A percentile compares a stretch with the other conserved stretches of the same genome.
phyloP scores from a whole-genome alignment of 2,888 invertebrate genomes.

The Troilus luridus region DNA sequence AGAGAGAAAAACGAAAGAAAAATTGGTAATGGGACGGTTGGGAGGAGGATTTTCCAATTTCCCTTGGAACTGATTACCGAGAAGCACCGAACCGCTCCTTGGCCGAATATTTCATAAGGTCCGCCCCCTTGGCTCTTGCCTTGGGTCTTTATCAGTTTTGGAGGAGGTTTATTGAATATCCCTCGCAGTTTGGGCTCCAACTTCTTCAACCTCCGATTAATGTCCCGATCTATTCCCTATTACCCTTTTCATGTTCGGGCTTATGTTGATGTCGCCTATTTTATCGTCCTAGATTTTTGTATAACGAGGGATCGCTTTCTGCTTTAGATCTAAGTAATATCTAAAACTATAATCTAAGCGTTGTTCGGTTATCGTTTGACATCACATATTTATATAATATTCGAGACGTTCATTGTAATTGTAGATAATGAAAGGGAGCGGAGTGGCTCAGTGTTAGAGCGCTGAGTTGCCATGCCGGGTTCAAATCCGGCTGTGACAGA shows the following conservation, averaged over 20 bases:
- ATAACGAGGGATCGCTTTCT: not conserved
- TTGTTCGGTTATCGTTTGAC: too few species aligned
- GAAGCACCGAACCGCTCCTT: not conserved
- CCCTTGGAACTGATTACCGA: slow-evolving; percentile 16
- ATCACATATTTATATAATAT: too few species aligned
- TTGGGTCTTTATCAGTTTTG: slow-evolving; percentile 34
- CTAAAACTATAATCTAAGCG: too few species aligned
- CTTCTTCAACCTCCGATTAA: not conserved
- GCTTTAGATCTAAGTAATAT: not conserved
- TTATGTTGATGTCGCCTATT: slow-evolving; percentile 20
- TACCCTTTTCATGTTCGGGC: slow-evolving; percentile 22
- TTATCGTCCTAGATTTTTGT: not conserved
- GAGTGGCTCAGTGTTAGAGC: too few species aligned
- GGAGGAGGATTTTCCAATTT: slow-evolving; percentile 25
- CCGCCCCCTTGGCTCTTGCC: not conserved
- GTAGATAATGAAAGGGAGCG: too few species aligned
- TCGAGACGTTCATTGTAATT: too few species aligned
- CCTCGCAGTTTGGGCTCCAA: not conserved
- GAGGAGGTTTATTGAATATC: slow-evolving; percentile 30
- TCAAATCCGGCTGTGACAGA: too few species aligned
- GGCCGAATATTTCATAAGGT: slow-evolving; percentile 37
- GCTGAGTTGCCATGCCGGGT: too few species aligned
- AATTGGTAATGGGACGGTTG: not conserved
- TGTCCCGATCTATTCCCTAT: slow-evolving; percentile 5
- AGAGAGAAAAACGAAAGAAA: not conserved